Conservation (phyloP, 1,140 invertebrate genomes). For the Aphaenogaster floridana region DNA sequence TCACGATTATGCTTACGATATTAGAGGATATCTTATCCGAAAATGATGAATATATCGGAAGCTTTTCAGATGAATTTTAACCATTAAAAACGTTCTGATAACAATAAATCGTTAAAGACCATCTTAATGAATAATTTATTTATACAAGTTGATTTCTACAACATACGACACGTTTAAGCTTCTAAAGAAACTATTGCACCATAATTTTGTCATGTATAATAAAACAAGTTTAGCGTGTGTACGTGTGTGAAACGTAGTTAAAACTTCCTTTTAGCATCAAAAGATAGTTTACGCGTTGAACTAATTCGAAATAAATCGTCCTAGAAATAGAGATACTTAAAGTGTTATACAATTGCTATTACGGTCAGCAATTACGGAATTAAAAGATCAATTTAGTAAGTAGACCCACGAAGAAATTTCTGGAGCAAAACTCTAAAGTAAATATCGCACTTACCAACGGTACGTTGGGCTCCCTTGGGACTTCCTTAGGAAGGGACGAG, state of each 20-base stretch:
- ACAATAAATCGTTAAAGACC: too few species aligned
- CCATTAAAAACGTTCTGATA: not conserved
- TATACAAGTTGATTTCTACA: not conserved
- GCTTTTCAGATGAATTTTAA: not conserved
- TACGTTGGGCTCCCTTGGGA: constrained; percentile 12
- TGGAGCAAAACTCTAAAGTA: constrained; percentile 53
- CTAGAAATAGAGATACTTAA: constrained; percentile 2
- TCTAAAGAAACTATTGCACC: not conserved
- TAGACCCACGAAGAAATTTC: constrained; percentile 45
- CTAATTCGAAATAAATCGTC: constrained; percentile 25
- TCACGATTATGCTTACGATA: not conserved
- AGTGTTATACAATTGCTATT: constrained; percentile 3
- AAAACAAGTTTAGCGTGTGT: not conserved
- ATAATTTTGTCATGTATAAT: not conserved
- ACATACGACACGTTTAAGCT: not conserved
- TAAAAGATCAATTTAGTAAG: constrained; percentile 59
- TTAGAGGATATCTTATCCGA: not conserved
- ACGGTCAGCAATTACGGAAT: constrained; percentile 52
- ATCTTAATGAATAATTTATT: not conserved
- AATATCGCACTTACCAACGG: constrained; percentile 55
- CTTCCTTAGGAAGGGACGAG: constrained; percentile 29
- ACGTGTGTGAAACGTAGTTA: not conserved
- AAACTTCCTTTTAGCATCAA: not conserved
- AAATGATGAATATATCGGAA: not conserved
- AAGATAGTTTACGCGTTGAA: not conserved